Base-by-base conservation (phyloP, 2,888 invertebrate genomes). In the Nipponacmea schrenckii region DNA sequence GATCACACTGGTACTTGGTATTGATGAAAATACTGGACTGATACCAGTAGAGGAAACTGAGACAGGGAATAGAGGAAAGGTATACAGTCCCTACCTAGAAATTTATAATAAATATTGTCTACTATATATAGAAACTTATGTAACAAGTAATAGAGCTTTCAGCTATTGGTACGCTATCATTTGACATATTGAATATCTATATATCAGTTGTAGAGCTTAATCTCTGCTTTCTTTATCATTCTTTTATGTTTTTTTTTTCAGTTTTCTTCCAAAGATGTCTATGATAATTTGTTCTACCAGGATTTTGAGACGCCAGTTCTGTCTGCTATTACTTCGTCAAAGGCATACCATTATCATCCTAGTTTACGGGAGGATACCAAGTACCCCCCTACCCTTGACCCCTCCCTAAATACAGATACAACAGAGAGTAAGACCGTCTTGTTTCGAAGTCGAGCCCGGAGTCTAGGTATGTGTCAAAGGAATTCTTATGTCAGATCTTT, bases 1-100 rank as follows among this genome's bases (percentile, higher is more conserved):
- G 50, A 76, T 86, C 62, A 76, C 86, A 78, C 77, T 86, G 26
- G 77, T 86, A 64, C 81, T 85, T 31, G 86, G 87, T 8, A 74
- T 86, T 68, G 85, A 86, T 71, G 83, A 84, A 15, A 80, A 81
- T 64, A 83, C 85, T 0, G 83, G 82, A 24, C 77, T 86, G 1
- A 75, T 78, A 5, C 76, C 77, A 8, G 62, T 69, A 1, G 63
- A 70, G 31, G 68, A 70, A 65, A 70, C 70, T 48, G 67, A 48
- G 26, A n/a, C n/a, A n/a, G n/a, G n/a, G n/a, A n/a, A n/a, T n/a
- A n/a, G n/a, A n/a, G n/a, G n/a, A n/a, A 66, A 72, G 71, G 78
- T 78, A 39, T 39, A 8, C 39, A 39, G 31, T 2, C 31, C 7
- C 31, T 4, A 31, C 31, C 31, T 31, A 70, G 70, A 74, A 70